Percentiles rank a stretch among this genome's conserved stretches.
phyloP scores from a whole-genome alignment of 2,888 invertebrate genomes.

The Argyra leucocephala region DNA sequence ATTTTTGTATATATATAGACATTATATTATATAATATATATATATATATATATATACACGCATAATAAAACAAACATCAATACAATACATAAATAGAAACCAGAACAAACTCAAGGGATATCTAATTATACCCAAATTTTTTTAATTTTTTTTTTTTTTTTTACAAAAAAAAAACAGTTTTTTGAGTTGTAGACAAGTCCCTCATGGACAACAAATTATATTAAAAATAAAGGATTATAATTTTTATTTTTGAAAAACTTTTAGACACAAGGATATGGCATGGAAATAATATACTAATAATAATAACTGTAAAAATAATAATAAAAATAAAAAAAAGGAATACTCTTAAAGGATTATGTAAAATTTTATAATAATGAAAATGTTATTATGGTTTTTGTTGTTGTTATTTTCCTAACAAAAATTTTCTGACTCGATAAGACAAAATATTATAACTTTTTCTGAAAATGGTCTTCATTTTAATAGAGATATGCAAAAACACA shows the following conservation, averaged over 20 bases:
- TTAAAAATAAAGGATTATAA: background rate
- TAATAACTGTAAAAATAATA: background rate
- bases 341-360: background rate
- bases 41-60: too few relatives aligned
- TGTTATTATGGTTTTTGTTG: background rate
- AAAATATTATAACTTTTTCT: background rate
- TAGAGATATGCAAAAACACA: too few relatives aligned
- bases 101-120: background rate
- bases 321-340: background rate
- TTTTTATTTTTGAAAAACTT: too few relatives aligned
- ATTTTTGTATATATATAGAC: too few relatives aligned
- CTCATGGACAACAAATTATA: constrained; percentile 8
- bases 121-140: constrained; percentile 9
- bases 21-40: too few relatives aligned
- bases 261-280: too few relatives aligned
- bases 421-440: background rate
- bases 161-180: too few relatives aligned
- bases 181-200: constrained; percentile 4
- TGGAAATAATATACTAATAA: background rate
- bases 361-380: background rate
- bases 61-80: too few relatives aligned
- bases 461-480: too few relatives aligned
- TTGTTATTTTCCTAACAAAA: background rate
- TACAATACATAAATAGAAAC: too few relatives aligned
- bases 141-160: background rate